Evolutionary conservation across 2,113 vertebrate genomes (phyloP).

Genomic region (Paraplagusia blochii): DNA sequence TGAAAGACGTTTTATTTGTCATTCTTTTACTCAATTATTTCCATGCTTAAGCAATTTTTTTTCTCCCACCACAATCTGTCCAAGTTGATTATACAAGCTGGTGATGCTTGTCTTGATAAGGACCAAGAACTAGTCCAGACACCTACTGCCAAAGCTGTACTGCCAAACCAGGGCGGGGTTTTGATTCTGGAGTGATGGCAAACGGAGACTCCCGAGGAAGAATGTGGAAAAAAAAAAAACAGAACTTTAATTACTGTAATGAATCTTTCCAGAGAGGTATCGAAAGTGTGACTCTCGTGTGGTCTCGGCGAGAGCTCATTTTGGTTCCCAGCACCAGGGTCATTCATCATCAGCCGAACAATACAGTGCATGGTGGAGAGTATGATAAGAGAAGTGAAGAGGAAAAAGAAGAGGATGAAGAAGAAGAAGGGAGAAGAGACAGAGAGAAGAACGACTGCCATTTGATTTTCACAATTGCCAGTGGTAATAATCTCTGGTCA

Average conservation of each 20-base stretch:
- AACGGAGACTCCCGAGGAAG: conserved; percentile 46
- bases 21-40: conserved; percentile 77
- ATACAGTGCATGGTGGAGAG: conserved; percentile 45
- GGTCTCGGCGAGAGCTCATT: conserved; percentile 59
- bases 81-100: conserved; percentile 76
- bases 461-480: not conserved
- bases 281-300: conserved; percentile 64
- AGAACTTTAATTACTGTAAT: conserved; percentile 74
- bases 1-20: conserved; percentile 67
- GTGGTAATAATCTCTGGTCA: conserved; percentile 27
- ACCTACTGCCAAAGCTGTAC: conserved; percentile 46
- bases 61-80: conserved; percentile 72
- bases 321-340: conserved; percentile 45
- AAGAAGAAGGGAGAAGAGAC: conserved; percentile 11
- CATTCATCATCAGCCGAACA: conserved; percentile 69
- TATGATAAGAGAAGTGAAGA: conserved; percentile 61
- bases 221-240: conserved; percentile 61
- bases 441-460: conserved; percentile 18
- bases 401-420: conserved; percentile 18
- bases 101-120: conserved; percentile 73
- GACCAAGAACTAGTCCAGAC: conserved; percentile 61
- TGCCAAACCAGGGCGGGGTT: conserved; percentile 19
- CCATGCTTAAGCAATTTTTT: conserved; percentile 79
- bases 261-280: conserved; percentile 72
- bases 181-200: conserved; percentile 34